Base-by-base conservation (phyloP, 2,888 invertebrate species). In the Perizoma affinitatum region DNA sequence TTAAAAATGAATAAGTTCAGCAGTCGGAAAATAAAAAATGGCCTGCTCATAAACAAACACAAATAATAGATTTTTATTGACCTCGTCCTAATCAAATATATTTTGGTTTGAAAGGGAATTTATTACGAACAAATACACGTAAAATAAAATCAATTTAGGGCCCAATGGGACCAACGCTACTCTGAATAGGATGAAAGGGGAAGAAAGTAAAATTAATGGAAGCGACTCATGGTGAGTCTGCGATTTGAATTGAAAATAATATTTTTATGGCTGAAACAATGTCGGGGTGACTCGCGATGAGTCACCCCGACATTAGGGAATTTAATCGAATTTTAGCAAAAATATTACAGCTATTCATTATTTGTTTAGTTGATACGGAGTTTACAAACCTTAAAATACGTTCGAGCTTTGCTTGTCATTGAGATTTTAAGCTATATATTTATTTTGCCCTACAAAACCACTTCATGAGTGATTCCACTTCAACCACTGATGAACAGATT, bases 131-230 rank as follows among this genome's bases (percentile, higher is more conserved):
- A 72, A 72, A 75, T 65, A 73, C 65, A 70, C 72, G 72, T 75
- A 74, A 77, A 80, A 82, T 80, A 82, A 80, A 83, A 85, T 83
- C 81, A 83, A 80, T 80, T 82, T 72, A 75, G 72, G 69, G 70
- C 70, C 73, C 72, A 69, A 62, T 71, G 69, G 68, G 69, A 70
- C 72, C 72, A 73, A 73, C 73, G 57, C 46, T 48, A 73, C 72
- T 75, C 63, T 71, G 74, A 75, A 73, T 73, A 69, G 71, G 65
- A 72, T 73, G 75, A 77, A 76, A 79, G 75, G 75, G 75, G 73
- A 73, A 72, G 72, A 74, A 78, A 76, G 71, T 69, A 74, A 76
- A 80, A 81, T 79, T 74, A 80, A 82, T 79, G 78, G 76, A 72
- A 74, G 67, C 74, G 65, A 73, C 69, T 83, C 81, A 83, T 67